These are phyloP conservation scores for Stenodema calcarata DNA, from an alignment of 2,888 invertebrate genomes.

Conservation along the genomic window DNA sequence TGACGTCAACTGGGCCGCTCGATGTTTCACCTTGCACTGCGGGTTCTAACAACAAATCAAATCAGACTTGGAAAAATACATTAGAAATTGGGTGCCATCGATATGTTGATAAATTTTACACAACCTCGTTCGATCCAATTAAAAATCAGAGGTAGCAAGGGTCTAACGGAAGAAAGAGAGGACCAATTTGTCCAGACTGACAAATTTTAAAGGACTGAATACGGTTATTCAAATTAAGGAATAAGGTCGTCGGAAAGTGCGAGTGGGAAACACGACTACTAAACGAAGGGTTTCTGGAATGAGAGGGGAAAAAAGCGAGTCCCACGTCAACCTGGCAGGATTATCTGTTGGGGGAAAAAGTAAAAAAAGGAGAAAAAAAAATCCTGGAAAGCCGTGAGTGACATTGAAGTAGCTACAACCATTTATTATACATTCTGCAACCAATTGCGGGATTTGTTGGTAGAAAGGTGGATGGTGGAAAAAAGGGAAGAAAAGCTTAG, in stretches of 20 bases:
- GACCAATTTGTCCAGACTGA: background rate
- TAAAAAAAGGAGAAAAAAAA: background rate
- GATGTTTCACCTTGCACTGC: too few species aligned
- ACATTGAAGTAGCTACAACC: background rate
- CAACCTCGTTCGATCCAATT: background rate
- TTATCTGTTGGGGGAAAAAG: background rate
- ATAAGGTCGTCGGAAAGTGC: background rate
- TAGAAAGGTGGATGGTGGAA: background rate
- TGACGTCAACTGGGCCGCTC: too few species aligned
- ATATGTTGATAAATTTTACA: too few species aligned
- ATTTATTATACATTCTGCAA: background rate
- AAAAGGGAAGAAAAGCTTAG: background rate
- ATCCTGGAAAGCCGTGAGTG: background rate
- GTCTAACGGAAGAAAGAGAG: background rate
- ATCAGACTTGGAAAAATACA: too few species aligned
- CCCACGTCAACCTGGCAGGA: background rate
- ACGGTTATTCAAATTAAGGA: background rate
- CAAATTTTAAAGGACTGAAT: background rate
- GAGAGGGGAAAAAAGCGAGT: background rate
- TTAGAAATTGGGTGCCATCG: too few species aligned
- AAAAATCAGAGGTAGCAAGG: background rate
- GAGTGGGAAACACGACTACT: background rate
- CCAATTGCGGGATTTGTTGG: background rate
- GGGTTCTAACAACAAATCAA: too few species aligned
- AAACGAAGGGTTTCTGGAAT: background rate